These are phyloP conservation scores for Macrochelys suwanniensis DNA, from an alignment of 2,797 vertebrate species.

Conservation along the genomic window DNA sequence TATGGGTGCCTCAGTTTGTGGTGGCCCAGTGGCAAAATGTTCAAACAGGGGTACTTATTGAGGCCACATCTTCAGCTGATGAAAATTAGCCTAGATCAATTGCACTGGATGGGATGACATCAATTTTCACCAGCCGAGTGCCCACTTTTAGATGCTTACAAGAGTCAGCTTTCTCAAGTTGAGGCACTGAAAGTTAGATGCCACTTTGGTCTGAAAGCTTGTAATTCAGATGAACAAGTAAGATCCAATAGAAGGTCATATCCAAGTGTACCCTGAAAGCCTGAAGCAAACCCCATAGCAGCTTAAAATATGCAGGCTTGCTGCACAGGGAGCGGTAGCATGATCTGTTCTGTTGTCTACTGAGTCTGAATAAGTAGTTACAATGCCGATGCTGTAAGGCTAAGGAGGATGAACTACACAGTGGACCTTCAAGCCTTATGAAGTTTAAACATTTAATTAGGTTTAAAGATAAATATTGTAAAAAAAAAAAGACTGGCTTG, in stretches of 20 bases:
- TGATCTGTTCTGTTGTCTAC: background rate
- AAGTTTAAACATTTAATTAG: background rate
- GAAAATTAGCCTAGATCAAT: background rate
- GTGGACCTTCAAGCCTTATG: background rate
- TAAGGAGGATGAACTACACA: background rate
- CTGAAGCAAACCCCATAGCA: background rate
- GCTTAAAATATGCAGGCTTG: background rate
- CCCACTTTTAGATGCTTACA: too few species aligned
- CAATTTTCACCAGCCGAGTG: too few species aligned
- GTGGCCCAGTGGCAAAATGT: background rate
- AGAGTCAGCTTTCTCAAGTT: too few species aligned
- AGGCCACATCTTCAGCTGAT: background rate
- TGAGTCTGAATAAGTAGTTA: background rate
- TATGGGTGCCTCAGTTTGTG: background rate
- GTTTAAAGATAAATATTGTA: background rate
- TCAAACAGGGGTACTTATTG: background rate
- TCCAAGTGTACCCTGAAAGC: background rate
- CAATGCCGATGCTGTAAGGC: background rate
- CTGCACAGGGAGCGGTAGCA: background rate
- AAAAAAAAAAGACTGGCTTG: background rate
- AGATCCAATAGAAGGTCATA: background rate
- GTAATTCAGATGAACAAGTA: background rate
- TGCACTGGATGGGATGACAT: background rate
- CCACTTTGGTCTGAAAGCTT: background rate
- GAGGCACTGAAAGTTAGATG: background rate